These are phyloP conservation scores for Meriones psammophilus DNA, from an alignment of 2,797 vertebrate genomes.

Conservation along the genomic window DNA sequence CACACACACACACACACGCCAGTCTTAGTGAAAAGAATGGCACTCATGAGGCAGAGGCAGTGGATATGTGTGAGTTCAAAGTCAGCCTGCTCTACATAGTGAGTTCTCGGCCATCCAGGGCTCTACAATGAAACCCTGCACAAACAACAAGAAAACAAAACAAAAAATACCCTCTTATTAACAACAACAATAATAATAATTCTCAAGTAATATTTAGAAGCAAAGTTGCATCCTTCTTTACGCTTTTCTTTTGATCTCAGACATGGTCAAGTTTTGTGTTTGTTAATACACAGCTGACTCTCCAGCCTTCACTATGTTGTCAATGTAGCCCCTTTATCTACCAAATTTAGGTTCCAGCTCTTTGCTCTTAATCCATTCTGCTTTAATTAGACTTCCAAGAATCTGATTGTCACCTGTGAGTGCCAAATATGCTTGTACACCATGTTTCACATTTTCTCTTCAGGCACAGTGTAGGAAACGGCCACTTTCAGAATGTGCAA, in stretches of 20 bases:
- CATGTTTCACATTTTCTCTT: slow-evolving; percentile 67
- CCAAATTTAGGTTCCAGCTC: background rate
- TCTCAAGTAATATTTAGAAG: slow-evolving; percentile 43
- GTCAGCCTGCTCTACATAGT: background rate
- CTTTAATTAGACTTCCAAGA: slow-evolving; percentile 61
- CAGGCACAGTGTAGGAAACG: slow-evolving; percentile 62
- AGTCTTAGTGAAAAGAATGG: background rate
- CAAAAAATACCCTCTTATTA: background rate
- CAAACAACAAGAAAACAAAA: background rate
- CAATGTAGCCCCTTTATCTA: background rate
- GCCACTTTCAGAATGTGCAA: slow-evolving; percentile 77
- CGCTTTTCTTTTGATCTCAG: background rate
- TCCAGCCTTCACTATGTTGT: background rate
- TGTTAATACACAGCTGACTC: background rate
- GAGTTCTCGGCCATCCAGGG: background rate
- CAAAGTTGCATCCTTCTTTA: background rate
- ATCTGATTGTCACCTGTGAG: slow-evolving; percentile 71
- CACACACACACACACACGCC: background rate
- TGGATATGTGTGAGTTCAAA: background rate
- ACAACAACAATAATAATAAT: background rate
- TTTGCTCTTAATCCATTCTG: slow-evolving; percentile 38
- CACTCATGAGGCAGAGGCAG: background rate
- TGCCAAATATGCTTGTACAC: slow-evolving; percentile 67
- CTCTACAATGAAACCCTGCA: background rate
- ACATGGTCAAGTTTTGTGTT: background rate